Conservation (phyloP, 2,888 invertebrate genomes). For the Zaprionus lineosus region DNA sequence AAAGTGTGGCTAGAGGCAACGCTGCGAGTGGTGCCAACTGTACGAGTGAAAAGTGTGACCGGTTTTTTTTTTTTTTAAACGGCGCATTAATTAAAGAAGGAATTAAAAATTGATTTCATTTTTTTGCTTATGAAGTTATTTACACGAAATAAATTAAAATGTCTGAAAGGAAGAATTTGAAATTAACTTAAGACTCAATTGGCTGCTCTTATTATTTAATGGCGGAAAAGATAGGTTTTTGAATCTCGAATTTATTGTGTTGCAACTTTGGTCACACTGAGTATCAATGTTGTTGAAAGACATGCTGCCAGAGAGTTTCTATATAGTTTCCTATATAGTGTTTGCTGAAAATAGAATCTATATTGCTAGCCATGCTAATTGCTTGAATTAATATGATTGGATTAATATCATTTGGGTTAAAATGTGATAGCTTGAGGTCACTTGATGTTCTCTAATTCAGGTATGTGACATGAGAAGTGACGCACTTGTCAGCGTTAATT, state of each 20-base stretch:
- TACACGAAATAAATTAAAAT: not conserved
- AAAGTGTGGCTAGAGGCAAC: not conserved
- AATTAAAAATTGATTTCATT: too few species aligned
- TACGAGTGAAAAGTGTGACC: conserved; percentile 6
- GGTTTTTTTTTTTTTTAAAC: not conserved
- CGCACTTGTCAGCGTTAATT: too few species aligned
- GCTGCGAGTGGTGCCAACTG: conserved; percentile 2
- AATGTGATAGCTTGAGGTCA: too few species aligned
- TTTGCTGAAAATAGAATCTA: conserved; percentile 43
- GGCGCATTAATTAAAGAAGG: too few species aligned
- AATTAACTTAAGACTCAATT: not conserved
- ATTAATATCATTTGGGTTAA: too few species aligned
- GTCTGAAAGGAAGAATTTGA: not conserved
- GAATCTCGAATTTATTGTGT: not conserved
- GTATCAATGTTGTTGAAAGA: conserved; percentile 10
- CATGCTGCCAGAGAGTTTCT: conserved; percentile 52
- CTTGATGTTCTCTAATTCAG: too few species aligned
- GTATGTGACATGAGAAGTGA: too few species aligned
- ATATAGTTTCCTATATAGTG: conserved; percentile 23
- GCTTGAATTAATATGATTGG: too few species aligned
- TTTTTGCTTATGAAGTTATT: too few species aligned
- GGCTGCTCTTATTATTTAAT: too few species aligned
- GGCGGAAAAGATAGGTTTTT: too few species aligned
- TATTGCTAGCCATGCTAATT: conserved; percentile 32
- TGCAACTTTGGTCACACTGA: conserved; percentile 46